Evolutionary conservation across 2,888 invertebrate species (phyloP).

Genomic region (Phyllotreta striolata): DNA sequence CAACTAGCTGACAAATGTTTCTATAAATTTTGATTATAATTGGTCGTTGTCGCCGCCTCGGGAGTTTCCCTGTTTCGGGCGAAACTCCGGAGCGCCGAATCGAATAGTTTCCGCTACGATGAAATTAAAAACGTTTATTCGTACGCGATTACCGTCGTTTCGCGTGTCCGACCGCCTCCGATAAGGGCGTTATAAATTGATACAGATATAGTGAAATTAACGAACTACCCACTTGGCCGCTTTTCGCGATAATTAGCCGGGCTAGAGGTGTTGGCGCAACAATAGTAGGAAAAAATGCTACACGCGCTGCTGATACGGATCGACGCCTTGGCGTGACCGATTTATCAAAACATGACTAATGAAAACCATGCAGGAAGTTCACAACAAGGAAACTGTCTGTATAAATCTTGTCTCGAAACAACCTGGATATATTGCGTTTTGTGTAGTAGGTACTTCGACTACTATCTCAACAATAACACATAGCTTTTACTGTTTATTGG

Average conservation of each 20-base stretch:
- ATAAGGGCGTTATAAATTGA: constrained; percentile 42
- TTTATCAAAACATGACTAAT: constrained; percentile 42
- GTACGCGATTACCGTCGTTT: no score
- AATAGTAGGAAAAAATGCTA: constrained; percentile 35
- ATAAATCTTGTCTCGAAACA: constrained; percentile 36
- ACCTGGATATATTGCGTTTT: constrained; percentile 2
- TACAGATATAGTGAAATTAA: constrained; percentile 44
- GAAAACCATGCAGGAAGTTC: constrained; percentile 36
- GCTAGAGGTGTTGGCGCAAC: constrained; percentile 35
- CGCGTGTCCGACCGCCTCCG: constrained; percentile 17
- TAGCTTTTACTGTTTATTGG: neutral
- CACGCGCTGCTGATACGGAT: constrained; percentile 30
- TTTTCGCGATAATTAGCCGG: constrained; percentile 40
- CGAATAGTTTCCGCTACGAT: constrained; percentile 6
- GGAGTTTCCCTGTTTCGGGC: neutral
- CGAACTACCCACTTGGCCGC: constrained; percentile 34
- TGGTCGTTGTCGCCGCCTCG: neutral
- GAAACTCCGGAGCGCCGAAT: no score
- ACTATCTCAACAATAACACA: neutral
- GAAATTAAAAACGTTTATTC: neutral
- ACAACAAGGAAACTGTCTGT: constrained; percentile 37
- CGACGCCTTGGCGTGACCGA: constrained; percentile 30
- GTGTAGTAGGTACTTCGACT: neutral
- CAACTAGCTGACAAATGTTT: constrained; percentile 26
- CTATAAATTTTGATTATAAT: constrained; percentile 30